Evolutionary conservation across 2,113 vertebrate genomes (phyloP), one percentile per base, ranked within the genome.

Genomic region (Pseudorhombus dupliciocellatus): DNA sequence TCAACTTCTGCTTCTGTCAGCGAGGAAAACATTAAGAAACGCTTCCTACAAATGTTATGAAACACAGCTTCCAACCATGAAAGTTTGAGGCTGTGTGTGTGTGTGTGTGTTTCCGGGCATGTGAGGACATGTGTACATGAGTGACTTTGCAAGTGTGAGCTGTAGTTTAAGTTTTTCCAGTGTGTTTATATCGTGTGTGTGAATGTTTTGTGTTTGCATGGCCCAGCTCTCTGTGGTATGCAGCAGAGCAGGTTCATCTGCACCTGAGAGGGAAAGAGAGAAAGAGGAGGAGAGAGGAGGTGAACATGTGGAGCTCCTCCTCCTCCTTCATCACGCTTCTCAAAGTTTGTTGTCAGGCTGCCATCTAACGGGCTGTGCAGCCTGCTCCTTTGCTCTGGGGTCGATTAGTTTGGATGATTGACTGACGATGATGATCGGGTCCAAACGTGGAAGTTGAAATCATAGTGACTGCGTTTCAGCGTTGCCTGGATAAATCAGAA

Each of bases 201-300:
- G 42, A 20, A 7, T 81, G 69, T 84, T 71, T 34, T 71, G 51
- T 77, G 69, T 75, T 58, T 81, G 59, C 66, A 4, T 18, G 51
- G 62, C 31, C 5, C 31, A 8, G 51, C 30, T 83, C 42, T 6
- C 59, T 73, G 48, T 9, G 84, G 88, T 78, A 88, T 90, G 87
- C 54, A 57, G 87, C 63, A 30, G 65, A 85, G 82, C 90, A 83
- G 85, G 88, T 89, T 91, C 18, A 16, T 31, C 73, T 70, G 75
- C 75, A 11, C 10, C 70, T 76, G 42, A 46, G 54, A 18, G 54
- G 54, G 24, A 30, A 18, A 12, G 21, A 26, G 64, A 51, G 53
- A n/a, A 52, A 22, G 25, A 52, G 75, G 58, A 60, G 21, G 54
- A 48, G 66, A 25, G 70, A 48, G 30, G 56, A 77, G 66, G 59